These are phyloP conservation scores for Troides oblongomaculatus DNA, from an alignment of 2,888 invertebrate species.

Conservation along the genomic window DNA sequence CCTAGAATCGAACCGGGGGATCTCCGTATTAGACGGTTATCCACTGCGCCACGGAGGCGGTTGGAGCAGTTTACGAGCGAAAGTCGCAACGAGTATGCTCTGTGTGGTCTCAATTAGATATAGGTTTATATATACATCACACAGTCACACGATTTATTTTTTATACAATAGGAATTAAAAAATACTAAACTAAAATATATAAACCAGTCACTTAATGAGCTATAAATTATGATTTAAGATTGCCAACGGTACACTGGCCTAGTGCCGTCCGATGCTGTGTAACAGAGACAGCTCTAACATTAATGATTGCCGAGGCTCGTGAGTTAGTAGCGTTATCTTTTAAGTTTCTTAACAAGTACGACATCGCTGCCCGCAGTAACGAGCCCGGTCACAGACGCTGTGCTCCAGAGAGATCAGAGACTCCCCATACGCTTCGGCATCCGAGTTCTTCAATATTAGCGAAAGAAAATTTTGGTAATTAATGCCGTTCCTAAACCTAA, in stretches of 20 bases:
- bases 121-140: conserved; percentile 66
- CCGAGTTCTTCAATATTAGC: conserved; percentile 54
- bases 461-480: conserved; percentile 43
- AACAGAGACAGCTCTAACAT: conserved; percentile 58
- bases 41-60: too few relatives aligned
- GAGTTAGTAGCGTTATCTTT: conserved; percentile 60
- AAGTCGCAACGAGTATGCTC: conserved; percentile 51
- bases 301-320: conserved; percentile 64
- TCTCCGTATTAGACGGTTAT: too few relatives aligned
- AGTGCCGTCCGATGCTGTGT: conserved; percentile 48
- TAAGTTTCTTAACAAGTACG: conserved; percentile 61
- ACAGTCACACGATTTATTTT: conserved; percentile 63
- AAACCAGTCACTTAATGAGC: conserved; percentile 78
- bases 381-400: conserved; percentile 42
- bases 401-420: conserved; percentile 73
- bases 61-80: conserved; percentile 47
- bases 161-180: conserved; percentile 74
- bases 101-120: conserved; percentile 51
- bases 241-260: conserved; percentile 78
- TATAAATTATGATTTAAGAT: conserved; percentile 71
- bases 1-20: too few relatives aligned
- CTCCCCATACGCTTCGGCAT: conserved; percentile 57
- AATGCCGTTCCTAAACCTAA: conserved; percentile 60
- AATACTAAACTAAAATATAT: conserved; percentile 64
- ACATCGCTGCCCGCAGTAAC: neutral